phyloP scores from a whole-genome alignment of 1,140 invertebrate species.

The Hycleus cichorii region DNA sequence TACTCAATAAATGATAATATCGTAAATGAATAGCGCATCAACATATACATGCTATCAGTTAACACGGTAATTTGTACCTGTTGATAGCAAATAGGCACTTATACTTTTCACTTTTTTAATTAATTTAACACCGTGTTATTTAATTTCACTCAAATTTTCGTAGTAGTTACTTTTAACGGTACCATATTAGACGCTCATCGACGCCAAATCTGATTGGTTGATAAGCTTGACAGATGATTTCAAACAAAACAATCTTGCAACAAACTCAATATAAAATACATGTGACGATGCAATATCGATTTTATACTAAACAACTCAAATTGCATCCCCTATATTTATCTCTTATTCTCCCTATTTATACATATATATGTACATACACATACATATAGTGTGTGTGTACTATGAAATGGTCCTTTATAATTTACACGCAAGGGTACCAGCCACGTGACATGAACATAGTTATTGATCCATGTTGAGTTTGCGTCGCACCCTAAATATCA shows the following conservation, averaged over 20 bases:
- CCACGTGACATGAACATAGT: constrained; percentile 6
- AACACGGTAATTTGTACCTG: constrained; percentile 5
- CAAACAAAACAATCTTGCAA: not conserved
- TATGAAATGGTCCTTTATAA: constrained; percentile 6
- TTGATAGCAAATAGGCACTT: constrained; percentile 7
- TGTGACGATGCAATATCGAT: constrained; percentile 14
- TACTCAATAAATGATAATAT: not conserved
- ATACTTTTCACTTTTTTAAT: not conserved
- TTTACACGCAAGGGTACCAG: constrained; percentile 10
- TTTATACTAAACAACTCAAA: constrained; percentile 7
- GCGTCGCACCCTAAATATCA: too few relatives aligned
- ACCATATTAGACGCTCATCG: not conserved
- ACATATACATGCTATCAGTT: constrained; percentile 16
- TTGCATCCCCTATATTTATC: constrained; percentile 12
- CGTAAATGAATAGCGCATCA: constrained; percentile 3
- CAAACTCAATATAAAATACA: constrained; percentile 3
- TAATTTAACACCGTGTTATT: not conserved
- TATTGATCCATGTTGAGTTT: constrained; percentile 3
- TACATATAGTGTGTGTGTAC: not conserved
- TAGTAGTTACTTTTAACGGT: too few relatives aligned
- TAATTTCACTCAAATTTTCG: too few relatives aligned
- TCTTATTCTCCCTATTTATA: constrained; percentile 4
- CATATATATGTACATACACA: too few relatives aligned
- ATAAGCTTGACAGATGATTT: not conserved
- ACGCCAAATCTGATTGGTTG: not conserved